Evolutionary conservation across 2,888 invertebrate species (phyloP), one percentile per base, ranked within the genome.

Genomic region (Tachina fera): DNA sequence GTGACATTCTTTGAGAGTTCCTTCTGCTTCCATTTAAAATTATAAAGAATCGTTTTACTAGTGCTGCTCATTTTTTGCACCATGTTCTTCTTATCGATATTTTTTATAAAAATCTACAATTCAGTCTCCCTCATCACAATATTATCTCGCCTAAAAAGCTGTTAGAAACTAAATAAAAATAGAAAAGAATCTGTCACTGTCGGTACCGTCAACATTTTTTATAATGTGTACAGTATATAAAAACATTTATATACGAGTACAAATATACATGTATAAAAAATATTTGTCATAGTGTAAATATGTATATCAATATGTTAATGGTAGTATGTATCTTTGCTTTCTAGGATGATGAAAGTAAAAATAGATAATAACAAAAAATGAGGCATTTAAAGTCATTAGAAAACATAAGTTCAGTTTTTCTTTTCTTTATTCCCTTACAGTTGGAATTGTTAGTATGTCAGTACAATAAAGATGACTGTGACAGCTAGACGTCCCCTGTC

Each of bases 401-500:
- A 75, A 82, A 76, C 82, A 70, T 76, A 81, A 60, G 74, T 68
- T 75, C 68, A 31, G 11, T 41, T 79, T 31, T 60, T 63, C 13
- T 14, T 22, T 49, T 67, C 11, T 65, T 9, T 72, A 8, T 49
- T 75, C 43, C 16, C 75, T 72, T 65, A 56, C 39, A 79, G 63
- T 65, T 39, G 45, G 75, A 65, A 77, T 77, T 45, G 45, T 71
- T 53, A 45, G 72, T 71, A 51, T 72, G 65, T 77, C 71, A 60
- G 45, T 19, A 72, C 22, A 51, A 67, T 51, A 72, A 60, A 76
- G 31, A 58, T 72, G 83, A 3, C 45, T 67, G 1, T 60, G 83
- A 83, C 77, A 72, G 77, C 83, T 19, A 72, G 83, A 77, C 71
- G 72, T 77, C 60, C 51, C 22, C 58, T 77, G 70, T 82, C 82